A percentile compares a stretch with the other conserved stretches of the same genome.
phyloP scores from a whole-genome alignment of 2,888 invertebrate genomes.

The Dermolepida albohirtum region DNA sequence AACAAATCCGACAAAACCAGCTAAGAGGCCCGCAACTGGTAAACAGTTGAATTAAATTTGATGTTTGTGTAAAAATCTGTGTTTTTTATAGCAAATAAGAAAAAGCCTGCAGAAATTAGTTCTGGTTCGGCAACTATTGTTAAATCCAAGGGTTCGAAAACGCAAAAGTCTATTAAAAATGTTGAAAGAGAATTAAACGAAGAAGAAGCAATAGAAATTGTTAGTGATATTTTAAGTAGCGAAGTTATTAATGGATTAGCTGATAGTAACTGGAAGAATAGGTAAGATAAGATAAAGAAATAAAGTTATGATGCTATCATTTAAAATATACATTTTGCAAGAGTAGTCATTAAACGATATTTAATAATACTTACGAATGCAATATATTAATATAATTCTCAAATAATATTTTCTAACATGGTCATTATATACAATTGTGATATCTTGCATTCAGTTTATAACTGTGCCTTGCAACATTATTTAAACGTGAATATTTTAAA shows the following conservation, averaged over 20 bases:
- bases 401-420: too few species aligned
- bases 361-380: too few species aligned
- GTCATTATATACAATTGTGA: too few species aligned
- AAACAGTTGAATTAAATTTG: background rate
- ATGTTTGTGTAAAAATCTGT: background rate
- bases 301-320: too few species aligned
- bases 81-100: constrained; percentile 12
- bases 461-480: too few species aligned
- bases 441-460: too few species aligned
- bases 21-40: constrained; percentile 65
- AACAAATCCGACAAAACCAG: constrained; percentile 65
- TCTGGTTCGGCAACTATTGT: constrained; percentile 58
- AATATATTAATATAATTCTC: too few species aligned
- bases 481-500: too few species aligned
- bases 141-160: constrained; percentile 50
- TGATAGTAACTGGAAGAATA: constrained; percentile 87
- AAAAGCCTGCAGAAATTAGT: constrained; percentile 57
- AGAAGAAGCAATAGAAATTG: constrained; percentile 83
- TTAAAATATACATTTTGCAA: too few species aligned
- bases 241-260: constrained; percentile 75
- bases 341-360: too few species aligned
- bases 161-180: constrained; percentile 57
- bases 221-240: constrained; percentile 73
- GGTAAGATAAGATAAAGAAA: constrained; percentile 50
- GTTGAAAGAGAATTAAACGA: constrained; percentile 77